Conservation (phyloP, 2,888 invertebrate genomes). For the Zhuqinia jingwanae region DNA sequence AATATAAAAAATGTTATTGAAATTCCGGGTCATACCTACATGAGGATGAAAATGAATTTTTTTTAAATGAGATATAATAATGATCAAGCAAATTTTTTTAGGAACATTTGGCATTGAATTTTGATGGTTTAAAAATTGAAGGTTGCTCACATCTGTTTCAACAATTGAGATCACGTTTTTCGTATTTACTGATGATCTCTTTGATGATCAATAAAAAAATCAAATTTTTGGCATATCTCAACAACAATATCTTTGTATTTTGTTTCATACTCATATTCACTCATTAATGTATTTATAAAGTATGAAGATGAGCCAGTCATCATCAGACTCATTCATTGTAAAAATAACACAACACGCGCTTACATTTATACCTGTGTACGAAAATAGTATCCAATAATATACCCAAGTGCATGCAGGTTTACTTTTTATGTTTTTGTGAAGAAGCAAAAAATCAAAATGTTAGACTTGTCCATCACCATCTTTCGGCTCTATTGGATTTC, state of each 20-base stretch:
- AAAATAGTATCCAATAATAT: neutral
- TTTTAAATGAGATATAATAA: neutral
- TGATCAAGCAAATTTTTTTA: neutral
- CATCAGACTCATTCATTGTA: constrained; percentile 10
- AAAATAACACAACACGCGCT: neutral
- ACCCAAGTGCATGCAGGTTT: constrained; percentile 8
- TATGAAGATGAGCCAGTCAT: constrained; percentile 34
- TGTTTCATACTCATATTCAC: constrained; percentile 17
- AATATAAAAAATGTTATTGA: too few species aligned
- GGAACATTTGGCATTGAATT: constrained; percentile 61
- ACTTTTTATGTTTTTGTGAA: constrained; percentile 11
- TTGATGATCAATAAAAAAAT: constrained; percentile 28
- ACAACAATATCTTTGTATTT: neutral
- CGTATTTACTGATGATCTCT: neutral
- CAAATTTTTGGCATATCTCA: constrained; percentile 39
- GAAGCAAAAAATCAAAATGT: constrained; percentile 27
- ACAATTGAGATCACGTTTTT: constrained; percentile 63
- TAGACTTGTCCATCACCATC: constrained; percentile 9
- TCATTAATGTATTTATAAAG: neutral
- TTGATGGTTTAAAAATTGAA: constrained; percentile 43
- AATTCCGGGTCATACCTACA: too few species aligned
- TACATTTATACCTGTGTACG: neutral
- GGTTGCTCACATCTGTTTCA: constrained; percentile 50
- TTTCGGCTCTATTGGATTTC: constrained; percentile 5
- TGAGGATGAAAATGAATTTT: neutral